Conservation (phyloP, 2,888 invertebrate species). For the Pseudococcus jackbeardsleyi region DNA sequence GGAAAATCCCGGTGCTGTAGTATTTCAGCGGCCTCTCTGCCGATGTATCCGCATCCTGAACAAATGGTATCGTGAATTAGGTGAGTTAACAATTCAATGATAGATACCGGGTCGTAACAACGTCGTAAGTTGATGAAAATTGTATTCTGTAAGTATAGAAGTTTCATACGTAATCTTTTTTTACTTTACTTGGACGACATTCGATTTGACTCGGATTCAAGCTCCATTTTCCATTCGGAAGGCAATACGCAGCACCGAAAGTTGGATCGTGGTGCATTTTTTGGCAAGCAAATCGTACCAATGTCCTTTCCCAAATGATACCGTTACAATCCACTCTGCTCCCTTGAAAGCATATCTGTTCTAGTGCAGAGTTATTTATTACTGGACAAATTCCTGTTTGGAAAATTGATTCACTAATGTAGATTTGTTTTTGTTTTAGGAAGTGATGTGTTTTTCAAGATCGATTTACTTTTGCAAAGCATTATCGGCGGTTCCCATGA, state of each 20-base stretch:
- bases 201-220: background rate
- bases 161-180: background rate
- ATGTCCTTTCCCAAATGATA: background rate
- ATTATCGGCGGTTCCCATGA: background rate
- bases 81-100: background rate
- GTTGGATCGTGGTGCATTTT: background rate
- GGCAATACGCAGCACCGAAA: background rate
- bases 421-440: too few relatives aligned
- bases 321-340: background rate
- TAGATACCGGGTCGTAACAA: too few relatives aligned
- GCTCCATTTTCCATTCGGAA: background rate
- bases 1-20: background rate
- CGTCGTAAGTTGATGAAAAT: too few relatives aligned
- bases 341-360: background rate
- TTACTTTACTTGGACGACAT: slow-evolving; percentile 8
- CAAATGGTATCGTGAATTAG: background rate
- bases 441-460: too few relatives aligned
- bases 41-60: background rate
- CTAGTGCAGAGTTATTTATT: background rate
- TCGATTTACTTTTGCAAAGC: background rate
- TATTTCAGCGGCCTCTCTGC: background rate
- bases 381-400: background rate
- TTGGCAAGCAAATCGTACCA: background rate
- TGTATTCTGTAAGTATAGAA: too few relatives aligned
- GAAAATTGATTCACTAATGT: background rate